A percentile compares a stretch with the other conserved stretches of the same genome.
Evolutionary conservation across 1,140 invertebrate species (phyloP).

Genomic region (Neodiprion fabricii): DNA sequence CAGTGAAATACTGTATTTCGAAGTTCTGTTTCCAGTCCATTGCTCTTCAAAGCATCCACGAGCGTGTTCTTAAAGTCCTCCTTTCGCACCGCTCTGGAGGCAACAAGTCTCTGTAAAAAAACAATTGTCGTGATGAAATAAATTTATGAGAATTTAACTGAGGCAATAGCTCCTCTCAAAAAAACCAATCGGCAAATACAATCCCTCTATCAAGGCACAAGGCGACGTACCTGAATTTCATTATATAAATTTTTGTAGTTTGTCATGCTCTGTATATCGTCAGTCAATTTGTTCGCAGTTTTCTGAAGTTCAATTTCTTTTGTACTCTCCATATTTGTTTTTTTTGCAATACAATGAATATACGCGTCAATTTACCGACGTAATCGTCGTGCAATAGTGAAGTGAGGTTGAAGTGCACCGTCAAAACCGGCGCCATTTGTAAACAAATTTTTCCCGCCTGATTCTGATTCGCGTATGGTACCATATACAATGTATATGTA

Average conservation of each 20-base stretch:
- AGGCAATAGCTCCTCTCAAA: background rate
- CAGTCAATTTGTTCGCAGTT: constrained; percentile 68
- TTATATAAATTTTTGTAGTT: constrained; percentile 70
- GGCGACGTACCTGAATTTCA: constrained; percentile 65
- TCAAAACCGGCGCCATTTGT: constrained; percentile 51
- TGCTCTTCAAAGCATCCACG: constrained; percentile 73
- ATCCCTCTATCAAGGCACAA: too few relatives aligned
- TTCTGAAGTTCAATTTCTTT: constrained; percentile 67
- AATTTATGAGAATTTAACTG: background rate
- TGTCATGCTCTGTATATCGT: constrained; percentile 68
- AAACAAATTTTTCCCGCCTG: constrained; percentile 41
- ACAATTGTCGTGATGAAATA: background rate
- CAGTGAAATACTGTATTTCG: constrained; percentile 85
- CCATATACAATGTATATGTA: too few relatives aligned
- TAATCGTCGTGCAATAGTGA: constrained; percentile 7
- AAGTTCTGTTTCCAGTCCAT: constrained; percentile 79
- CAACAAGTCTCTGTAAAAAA: constrained; percentile 71
- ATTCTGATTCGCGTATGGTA: too few relatives aligned
- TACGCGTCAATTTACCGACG: background rate
- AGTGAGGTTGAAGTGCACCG: constrained; percentile 10
- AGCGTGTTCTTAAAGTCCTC: constrained; percentile 80
- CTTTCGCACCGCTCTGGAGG: constrained; percentile 73
- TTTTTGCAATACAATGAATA: constrained; percentile 8
- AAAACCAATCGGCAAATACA: background rate
- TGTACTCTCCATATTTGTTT: constrained; percentile 57